Evolutionary conservation across 2,113 vertebrate species (phyloP), one percentile per base, ranked within the genome.

Genomic region (Pseudopipra pipra): DNA sequence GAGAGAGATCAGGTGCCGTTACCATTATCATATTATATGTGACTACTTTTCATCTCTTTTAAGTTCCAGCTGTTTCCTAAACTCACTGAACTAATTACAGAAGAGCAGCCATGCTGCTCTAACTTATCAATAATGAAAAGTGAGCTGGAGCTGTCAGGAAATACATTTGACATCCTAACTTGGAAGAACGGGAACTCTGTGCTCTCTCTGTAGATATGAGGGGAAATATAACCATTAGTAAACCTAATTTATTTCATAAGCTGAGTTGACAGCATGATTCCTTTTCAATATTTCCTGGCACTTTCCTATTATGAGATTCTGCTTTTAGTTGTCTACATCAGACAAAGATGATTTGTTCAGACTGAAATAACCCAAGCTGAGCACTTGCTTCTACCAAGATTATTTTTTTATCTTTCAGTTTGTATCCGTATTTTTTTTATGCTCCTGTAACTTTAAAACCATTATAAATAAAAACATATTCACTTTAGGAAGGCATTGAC

Each of bases 221-320:
- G 63, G 67, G 91, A 95, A 96, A 93, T 94, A 90, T 19, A 94
- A 90, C 89, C 79, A 88, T 96, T 97, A 93, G 72, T 93, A 93
- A 96, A 93, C 56, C 56, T 96, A 65, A 94, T 97, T 93, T 94
- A 88, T 95, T 96, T 94, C 68, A 83, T 93, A 94, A 92, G 80
- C 78, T 84, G 82, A 56, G 52, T 68, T 96, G 95, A 82, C 93
- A 93, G 83, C 52, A 54, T 73, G 91, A 95, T 89, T 89, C 67
- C 46, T 86, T 83, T 93, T 91, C 88, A 94, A 84, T 87, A 94
- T 81, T 92, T 90, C 76, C 85, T 94, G 92, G 44, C 83, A 93
- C 47, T 94, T 91, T 85, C 22, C 72, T 82, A 74, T 91, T 88
- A 85, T 24, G 49, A 94, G 65, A 81, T 80, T 74, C 55, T 81